These are phyloP conservation scores for Scaptomyza graminum DNA, from an alignment of 1,140 invertebrate species.

Conservation along the genomic window DNA sequence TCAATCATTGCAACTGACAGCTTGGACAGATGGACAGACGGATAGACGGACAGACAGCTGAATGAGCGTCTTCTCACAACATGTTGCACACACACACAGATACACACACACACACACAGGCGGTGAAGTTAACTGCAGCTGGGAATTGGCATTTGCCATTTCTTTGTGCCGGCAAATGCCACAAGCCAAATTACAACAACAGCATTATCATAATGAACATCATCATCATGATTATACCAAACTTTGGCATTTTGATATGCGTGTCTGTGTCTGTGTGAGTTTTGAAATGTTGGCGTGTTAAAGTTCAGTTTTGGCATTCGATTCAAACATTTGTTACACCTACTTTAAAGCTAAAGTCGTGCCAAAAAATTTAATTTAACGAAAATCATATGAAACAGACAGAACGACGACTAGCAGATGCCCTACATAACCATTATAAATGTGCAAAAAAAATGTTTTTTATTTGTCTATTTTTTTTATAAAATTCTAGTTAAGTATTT, in stretches of 20 bases:
- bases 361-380: slow-evolving; percentile 1
- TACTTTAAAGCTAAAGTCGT: slow-evolving; percentile 34
- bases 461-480: too few relatives aligned
- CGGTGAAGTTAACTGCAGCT: slow-evolving; percentile 19
- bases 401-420: slow-evolving; percentile 6
- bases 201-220: slow-evolving; percentile 1
- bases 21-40: slow-evolving; percentile 1
- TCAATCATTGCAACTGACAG: slow-evolving; percentile 52
- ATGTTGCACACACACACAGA: slow-evolving; percentile 2
- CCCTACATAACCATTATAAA: neutral
- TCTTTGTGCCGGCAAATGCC: slow-evolving; percentile 76
- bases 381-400: neutral
- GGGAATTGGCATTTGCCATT: slow-evolving; percentile 74
- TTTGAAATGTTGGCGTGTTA: slow-evolving; percentile 51
- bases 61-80: slow-evolving; percentile 7
- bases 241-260: slow-evolving; percentile 68
- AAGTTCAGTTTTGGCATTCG: slow-evolving; percentile 69
- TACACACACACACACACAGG: too few relatives aligned
- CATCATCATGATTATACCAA: slow-evolving; percentile 30
- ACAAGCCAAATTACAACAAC: slow-evolving; percentile 43
- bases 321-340: slow-evolving; percentile 39
- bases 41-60: neutral
- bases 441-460: too few relatives aligned
- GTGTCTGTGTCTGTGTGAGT: neutral
- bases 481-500: too few relatives aligned